phyloP scores from a whole-genome alignment of 2,797 vertebrate species.

The Xenopus petersii region DNA sequence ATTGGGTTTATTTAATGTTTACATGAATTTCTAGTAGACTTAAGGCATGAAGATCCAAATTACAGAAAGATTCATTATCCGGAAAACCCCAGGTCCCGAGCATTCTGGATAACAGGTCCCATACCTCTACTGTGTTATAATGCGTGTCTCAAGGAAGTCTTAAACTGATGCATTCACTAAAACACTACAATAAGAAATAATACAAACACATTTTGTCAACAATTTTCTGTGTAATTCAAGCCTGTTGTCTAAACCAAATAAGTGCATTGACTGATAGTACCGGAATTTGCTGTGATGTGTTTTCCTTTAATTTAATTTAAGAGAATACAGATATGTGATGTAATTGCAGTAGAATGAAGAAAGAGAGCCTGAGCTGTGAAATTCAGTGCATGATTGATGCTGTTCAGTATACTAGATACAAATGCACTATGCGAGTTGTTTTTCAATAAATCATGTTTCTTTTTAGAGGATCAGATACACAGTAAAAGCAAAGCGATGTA shows the following conservation, averaged over 20 bases:
- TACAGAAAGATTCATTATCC: too few relatives aligned
- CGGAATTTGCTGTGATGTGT: conserved; percentile 26
- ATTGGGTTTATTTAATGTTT: too few relatives aligned
- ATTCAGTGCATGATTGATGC: conserved; percentile 13
- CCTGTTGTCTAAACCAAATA: conserved; percentile 19
- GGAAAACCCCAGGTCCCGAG: too few relatives aligned
- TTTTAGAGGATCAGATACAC: too few relatives aligned
- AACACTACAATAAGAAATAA: too few relatives aligned
- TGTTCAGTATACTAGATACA: not conserved
- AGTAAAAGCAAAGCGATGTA: not conserved
- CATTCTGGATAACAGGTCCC: too few relatives aligned
- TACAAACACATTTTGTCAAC: conserved; percentile 14
- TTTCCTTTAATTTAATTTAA: conserved; percentile 38
- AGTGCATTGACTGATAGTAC: conserved; percentile 40
- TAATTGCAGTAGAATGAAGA: conserved; percentile 19
- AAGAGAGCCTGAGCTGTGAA: conserved; percentile 23
- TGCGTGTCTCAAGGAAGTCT: too few relatives aligned
- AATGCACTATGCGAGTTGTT: conserved; percentile 3
- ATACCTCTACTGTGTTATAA: too few relatives aligned
- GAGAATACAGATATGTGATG: conserved; percentile 14
- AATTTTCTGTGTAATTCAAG: conserved; percentile 24
- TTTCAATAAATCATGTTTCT: not conserved
- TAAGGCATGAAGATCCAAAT: too few relatives aligned
- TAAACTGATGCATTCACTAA: too few relatives aligned
- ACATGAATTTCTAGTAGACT: too few relatives aligned